Conservation (phyloP, 2,888 invertebrate genomes). For the Drosophila ustulata region DNA sequence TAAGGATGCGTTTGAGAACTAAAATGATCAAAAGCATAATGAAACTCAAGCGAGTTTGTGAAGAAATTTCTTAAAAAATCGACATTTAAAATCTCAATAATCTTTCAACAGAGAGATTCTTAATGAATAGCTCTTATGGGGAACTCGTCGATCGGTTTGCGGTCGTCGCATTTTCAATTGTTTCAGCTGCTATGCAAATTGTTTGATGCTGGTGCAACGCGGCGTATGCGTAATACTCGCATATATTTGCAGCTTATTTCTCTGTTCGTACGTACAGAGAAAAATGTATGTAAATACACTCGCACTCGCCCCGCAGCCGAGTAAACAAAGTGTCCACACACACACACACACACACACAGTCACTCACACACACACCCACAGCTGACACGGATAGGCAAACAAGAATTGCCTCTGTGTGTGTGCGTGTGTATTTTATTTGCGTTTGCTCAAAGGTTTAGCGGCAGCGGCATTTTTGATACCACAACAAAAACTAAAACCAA, state of each 20-base stretch:
- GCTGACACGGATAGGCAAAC: slow-evolving; percentile 53
- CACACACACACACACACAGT: slow-evolving; percentile 11
- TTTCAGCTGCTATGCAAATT: slow-evolving; percentile 28
- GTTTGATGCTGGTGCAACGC: slow-evolving; percentile 22
- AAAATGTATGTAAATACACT: slow-evolving; percentile 58
- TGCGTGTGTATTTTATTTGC: slow-evolving; percentile 62
- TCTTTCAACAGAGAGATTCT: background rate
- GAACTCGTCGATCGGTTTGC: background rate
- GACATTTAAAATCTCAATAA: background rate
- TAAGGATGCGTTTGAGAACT: background rate
- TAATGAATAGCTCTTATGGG: background rate
- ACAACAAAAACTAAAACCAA: slow-evolving; percentile 50
- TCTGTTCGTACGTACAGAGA: slow-evolving; percentile 18
- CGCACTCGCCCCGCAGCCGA: slow-evolving; percentile 19
- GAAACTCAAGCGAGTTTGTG: background rate
- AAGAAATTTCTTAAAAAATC: background rate
- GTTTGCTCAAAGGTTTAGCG: slow-evolving; percentile 68
- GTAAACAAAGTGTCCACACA: slow-evolving; percentile 33
- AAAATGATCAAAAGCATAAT: background rate
- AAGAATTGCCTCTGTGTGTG: slow-evolving; percentile 27
- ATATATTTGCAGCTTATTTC: slow-evolving; percentile 54
- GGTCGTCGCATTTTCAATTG: slow-evolving; percentile 1
- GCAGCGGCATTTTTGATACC: slow-evolving; percentile 63
- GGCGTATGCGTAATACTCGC: slow-evolving; percentile 43
- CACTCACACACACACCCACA: slow-evolving; percentile 10